A percentile compares a stretch with the other conserved stretches of the same genome.
phyloP scores from a whole-genome alignment of 2,888 invertebrate genomes.

The Amphipyra tragopoginis region DNA sequence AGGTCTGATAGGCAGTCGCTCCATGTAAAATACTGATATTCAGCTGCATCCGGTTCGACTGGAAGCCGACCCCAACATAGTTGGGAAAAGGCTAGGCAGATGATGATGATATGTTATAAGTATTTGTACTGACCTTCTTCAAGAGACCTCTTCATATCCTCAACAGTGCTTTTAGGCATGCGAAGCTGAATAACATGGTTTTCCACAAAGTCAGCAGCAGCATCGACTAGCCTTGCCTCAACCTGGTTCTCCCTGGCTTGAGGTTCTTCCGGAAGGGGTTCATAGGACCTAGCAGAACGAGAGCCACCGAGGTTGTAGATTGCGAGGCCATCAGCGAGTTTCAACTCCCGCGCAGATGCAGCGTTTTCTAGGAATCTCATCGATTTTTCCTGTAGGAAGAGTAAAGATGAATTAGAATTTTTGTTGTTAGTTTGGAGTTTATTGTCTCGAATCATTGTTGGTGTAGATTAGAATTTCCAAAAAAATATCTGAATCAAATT shows the following conservation, averaged over 20 bases:
- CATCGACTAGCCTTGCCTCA: conserved; percentile 93
- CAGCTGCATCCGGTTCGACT: no score
- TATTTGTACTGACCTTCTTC: conserved; percentile 92
- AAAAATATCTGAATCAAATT: no score
- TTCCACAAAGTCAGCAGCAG: conserved; percentile 93
- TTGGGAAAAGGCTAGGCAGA: no score
- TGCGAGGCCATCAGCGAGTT: conserved; percentile 90
- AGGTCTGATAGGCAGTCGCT: no score
- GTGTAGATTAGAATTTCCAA: no score
- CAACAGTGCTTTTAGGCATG: conserved; percentile 93
- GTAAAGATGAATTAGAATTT: not conserved
- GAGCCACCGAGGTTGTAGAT: conserved; percentile 85
- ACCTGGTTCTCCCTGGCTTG: conserved; percentile 93
- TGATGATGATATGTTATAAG: no score
- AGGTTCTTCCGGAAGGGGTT: conserved; percentile 92
- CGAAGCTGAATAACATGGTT: conserved; percentile 95
- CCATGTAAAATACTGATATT: no score
- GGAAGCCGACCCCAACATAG: no score
- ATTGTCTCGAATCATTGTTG: no score
- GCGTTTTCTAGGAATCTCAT: conserved; percentile 92
- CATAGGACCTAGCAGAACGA: conserved; percentile 90
- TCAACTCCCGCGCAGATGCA: conserved; percentile 87
- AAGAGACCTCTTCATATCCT: conserved; percentile 93
- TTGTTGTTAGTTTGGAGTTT: no score
- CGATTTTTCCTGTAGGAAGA: conserved; percentile 91